Percentiles rank a stretch among this genome's conserved stretches.
Conservation (phyloP, 2,888 invertebrate species). For the Teinopalpus imperialis region DNA sequence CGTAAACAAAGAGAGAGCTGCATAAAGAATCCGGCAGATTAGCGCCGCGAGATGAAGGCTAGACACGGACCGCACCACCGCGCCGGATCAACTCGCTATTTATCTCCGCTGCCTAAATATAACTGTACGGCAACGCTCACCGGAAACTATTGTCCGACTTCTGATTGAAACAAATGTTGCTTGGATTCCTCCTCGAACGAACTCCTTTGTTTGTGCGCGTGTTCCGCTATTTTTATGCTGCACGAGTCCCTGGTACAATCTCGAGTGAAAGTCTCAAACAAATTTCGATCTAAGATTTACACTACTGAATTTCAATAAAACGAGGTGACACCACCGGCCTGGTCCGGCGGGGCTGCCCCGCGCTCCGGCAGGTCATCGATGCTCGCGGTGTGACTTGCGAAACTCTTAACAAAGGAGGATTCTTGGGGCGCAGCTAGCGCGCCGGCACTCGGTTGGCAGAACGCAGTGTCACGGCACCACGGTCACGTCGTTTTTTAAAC, state of each 20-base stretch:
- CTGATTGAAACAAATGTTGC: conserved; percentile 3
- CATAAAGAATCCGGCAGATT: conserved; percentile 10
- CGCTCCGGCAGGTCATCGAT: too few relatives aligned
- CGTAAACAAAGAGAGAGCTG: not conserved
- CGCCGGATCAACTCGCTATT: conserved; percentile 5
- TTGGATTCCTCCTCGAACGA: not conserved
- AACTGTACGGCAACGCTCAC: conserved; percentile 1
- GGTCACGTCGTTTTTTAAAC: conserved; percentile 17
- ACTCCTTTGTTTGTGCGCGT: too few relatives aligned
- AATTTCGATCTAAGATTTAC: too few relatives aligned
- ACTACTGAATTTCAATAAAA: too few relatives aligned
- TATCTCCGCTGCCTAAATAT: conserved; percentile 9
- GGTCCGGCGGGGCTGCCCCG: too few relatives aligned
- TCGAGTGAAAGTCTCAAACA: too few relatives aligned
- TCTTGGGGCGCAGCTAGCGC: not conserved
- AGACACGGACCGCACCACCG: not conserved
- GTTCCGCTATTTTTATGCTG: too few relatives aligned
- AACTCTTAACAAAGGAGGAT: conserved; percentile 3
- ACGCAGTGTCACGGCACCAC: conserved; percentile 11
- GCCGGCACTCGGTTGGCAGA: conserved; percentile 11
- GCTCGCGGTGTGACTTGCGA: conserved; percentile 15
- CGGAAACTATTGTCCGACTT: not conserved
- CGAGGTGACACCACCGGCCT: too few relatives aligned
- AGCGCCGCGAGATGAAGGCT: conserved; percentile 4
- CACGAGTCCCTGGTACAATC: too few relatives aligned